Evolutionary conservation across 2,888 invertebrate genomes (phyloP), one percentile per base, ranked within the genome.

Genomic region (Cenopis cana): DNA sequence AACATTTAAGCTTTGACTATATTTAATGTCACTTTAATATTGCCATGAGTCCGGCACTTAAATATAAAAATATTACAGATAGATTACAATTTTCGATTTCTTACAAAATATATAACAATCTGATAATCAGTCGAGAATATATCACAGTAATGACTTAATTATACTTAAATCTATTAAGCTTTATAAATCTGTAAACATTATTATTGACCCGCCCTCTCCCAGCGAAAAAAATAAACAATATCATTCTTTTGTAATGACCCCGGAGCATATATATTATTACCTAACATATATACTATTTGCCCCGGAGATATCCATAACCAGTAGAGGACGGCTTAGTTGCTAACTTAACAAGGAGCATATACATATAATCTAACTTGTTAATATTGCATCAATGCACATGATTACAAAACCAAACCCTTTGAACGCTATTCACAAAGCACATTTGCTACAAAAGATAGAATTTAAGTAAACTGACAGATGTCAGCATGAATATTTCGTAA

Each of bases 41-140:
- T 62, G 62, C 62, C 50, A 41, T 56, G 38, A 66, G 29, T 66
- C 12, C 50, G 14, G 49, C 29, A 41, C 20, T 54, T 41, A 20
- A 36, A 57, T 54, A 49, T 6, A 46, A 65, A 66, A 66, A 61
- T 67, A 49, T 57, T 18, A 57, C 50, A 71, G 50, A 36, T 59
- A 65, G 65, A 29, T 59, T 62, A 65, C 65, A 72, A 69, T 50
- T 29, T 71, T 50, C 29, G 55, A 67, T 61, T 49, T 61, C 79
- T 85, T 77, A 88, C 18, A 87, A 89, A 88, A 88, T 87, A 88
- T 78, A 84, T 75, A 79, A 81, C 81, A 77, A 77, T 81, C 79
- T 77, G 84, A 89, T 86, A 89, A 85, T 89, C 90, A 85, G 78
- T 85, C 81, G 81, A 81, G 76, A 77, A 79, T 82, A 83, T 91